Evolutionary conservation across 2,113 vertebrate species (phyloP).

Genomic region (Eulemur macaco): DNA sequence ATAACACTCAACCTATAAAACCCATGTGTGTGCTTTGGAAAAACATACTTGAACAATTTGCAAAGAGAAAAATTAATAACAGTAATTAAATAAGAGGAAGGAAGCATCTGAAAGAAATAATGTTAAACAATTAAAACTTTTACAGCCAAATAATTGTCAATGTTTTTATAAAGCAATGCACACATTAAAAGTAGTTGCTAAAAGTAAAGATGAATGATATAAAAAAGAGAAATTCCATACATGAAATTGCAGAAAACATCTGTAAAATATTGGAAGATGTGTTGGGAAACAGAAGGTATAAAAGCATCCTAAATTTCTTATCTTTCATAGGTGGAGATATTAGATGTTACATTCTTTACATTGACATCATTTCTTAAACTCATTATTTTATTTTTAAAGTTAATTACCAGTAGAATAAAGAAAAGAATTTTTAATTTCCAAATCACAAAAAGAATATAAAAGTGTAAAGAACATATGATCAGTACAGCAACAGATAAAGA

Average conservation of each 20-base stretch:
- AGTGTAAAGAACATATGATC: background rate
- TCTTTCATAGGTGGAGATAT: background rate
- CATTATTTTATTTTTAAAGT: background rate
- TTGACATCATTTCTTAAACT: background rate
- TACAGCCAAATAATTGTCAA: background rate
- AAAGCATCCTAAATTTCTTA: background rate
- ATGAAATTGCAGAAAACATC: background rate
- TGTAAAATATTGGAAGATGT: background rate
- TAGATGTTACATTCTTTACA: background rate
- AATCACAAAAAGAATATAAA: background rate
- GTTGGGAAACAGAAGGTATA: background rate
- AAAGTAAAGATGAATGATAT: background rate
- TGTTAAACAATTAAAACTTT: background rate
- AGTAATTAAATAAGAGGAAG: background rate
- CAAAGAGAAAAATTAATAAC: background rate
- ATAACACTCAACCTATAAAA: background rate
- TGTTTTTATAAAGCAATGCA: background rate
- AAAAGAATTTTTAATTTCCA: background rate
- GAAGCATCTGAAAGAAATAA: background rate
- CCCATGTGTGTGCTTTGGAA: background rate
- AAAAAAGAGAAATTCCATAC: background rate
- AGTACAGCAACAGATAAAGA: background rate
- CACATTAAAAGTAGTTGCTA: background rate
- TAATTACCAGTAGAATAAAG: background rate
- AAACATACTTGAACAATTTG: background rate